A percentile compares a stretch with the other conserved stretches of the same genome.
These are phyloP conservation scores for Acropora tenuis DNA, from an alignment of 64 coral and sea anemone species.

Conservation along the genomic window DNA sequence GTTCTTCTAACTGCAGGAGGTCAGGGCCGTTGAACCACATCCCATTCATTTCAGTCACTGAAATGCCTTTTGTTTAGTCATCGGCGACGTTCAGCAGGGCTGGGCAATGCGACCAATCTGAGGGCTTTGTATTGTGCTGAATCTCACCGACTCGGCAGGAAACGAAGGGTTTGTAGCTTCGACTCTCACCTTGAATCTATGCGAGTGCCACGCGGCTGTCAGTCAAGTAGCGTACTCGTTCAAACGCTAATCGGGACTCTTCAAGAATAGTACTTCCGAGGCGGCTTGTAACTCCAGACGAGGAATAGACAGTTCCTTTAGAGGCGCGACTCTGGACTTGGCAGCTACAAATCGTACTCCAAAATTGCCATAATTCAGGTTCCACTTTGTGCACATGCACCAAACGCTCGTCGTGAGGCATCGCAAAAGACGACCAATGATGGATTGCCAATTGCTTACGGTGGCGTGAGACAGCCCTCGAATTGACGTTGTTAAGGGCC, in stretches of 20 bases:
- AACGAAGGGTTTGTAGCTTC: constrained; percentile 47
- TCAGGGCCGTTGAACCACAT: constrained; percentile 55
- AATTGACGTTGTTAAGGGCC: constrained; percentile 8
- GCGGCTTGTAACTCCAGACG: constrained; percentile 4
- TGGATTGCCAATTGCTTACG: constrained; percentile 2
- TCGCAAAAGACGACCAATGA: not conserved
- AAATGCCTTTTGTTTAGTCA: too few relatives aligned
- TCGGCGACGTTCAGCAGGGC: constrained; percentile 42
- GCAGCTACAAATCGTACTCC: constrained; percentile 31
- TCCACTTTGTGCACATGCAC: constrained; percentile 57
- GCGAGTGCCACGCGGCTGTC: constrained; percentile 35
- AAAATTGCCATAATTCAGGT: constrained; percentile 16
- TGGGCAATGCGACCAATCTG: constrained; percentile 49
- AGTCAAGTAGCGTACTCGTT: not conserved
- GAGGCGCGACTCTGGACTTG: constrained; percentile 26
- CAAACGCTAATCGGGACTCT: too few relatives aligned
- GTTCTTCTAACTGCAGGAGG: constrained; percentile 29
- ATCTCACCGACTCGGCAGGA: constrained; percentile 43
- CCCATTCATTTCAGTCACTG: constrained; percentile 10
- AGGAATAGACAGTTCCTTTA: constrained; percentile 10
- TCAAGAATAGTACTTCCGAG: not conserved
- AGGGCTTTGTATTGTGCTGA: constrained; percentile 29
- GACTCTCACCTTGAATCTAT: constrained; percentile 17
- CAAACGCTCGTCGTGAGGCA: constrained; percentile 61
- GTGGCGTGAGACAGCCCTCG: constrained; percentile 43